A percentile compares a stretch with the other conserved stretches of the same genome.
phyloP scores from a whole-genome alignment of 2,113 vertebrate genomes.

The Anas platyrhynchos region DNA sequence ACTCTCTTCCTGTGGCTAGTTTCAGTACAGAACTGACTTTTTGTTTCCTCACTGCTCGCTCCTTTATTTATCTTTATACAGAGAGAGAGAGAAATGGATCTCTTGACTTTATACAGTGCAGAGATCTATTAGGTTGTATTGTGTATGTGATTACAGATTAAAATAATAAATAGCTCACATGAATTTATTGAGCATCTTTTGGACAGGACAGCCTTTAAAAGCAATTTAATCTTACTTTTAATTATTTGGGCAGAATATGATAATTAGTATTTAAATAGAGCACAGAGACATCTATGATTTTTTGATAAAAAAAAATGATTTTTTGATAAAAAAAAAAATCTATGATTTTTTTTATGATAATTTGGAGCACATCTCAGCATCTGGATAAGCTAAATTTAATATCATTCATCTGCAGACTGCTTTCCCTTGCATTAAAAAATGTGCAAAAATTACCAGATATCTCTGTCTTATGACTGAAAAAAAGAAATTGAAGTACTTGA shows the following conservation, averaged over 20 bases:
- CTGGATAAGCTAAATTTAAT: conserved; percentile 21
- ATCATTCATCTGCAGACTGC: not conserved
- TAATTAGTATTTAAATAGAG: not conserved
- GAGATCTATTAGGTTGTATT: not conserved
- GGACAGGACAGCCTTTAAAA: conserved; percentile 15
- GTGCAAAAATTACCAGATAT: not conserved
- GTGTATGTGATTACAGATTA: not conserved
- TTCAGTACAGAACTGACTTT: not conserved
- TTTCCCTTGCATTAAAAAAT: not conserved
- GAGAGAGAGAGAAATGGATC: not conserved
- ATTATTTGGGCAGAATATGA: not conserved
- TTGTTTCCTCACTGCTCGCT: not conserved
- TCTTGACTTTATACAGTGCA: not conserved
- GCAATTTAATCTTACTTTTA: not conserved
- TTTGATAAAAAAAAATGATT: no score
- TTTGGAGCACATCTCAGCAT: not conserved
- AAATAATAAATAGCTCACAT: not conserved
- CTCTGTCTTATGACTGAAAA: not conserved
- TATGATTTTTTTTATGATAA: not conserved
- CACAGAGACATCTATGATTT: not conserved
- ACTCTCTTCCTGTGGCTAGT: not conserved
- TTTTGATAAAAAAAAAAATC: no score
- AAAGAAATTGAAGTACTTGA: not conserved
- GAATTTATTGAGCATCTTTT: not conserved
- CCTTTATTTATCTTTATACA: conserved; percentile 1